phyloP scores from a whole-genome alignment of 2,888 invertebrate species.

The Entomobrya proxima region DNA sequence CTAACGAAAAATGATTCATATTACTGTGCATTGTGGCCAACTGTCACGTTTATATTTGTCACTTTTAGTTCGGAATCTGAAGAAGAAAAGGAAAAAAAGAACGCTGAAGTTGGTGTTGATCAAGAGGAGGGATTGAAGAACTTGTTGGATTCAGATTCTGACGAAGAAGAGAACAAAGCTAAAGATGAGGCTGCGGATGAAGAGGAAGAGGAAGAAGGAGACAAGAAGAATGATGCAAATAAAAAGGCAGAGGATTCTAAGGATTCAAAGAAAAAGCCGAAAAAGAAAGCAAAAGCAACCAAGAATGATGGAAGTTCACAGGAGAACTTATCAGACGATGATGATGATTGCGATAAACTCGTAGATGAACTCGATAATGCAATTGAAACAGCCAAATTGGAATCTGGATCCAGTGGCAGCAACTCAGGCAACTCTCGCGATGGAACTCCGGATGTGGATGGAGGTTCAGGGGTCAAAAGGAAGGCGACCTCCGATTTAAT shows the following conservation, averaged over 20 bases:
- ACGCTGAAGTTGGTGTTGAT: slow-evolving; percentile 91
- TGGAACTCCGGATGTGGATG: slow-evolving; percentile 77
- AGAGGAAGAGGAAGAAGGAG: slow-evolving; percentile 84
- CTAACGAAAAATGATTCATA: background rate
- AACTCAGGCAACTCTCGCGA: slow-evolving; percentile 76
- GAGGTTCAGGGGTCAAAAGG: slow-evolving; percentile 56
- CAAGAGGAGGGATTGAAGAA: slow-evolving; percentile 93
- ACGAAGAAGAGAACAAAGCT: slow-evolving; percentile 87
- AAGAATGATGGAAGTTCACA: slow-evolving; percentile 75
- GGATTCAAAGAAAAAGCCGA: slow-evolving; percentile 76
- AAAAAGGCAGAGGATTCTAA: slow-evolving; percentile 35
- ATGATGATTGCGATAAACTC: slow-evolving; percentile 48
- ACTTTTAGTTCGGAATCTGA: slow-evolving; percentile 76
- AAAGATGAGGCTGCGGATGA: slow-evolving; percentile 85
- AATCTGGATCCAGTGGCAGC: slow-evolving; percentile 78
- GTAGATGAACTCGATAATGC: slow-evolving; percentile 47
- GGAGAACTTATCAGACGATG: slow-evolving; percentile 65
- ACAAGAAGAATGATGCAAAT: slow-evolving; percentile 51
- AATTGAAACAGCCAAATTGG: slow-evolving; percentile 53
- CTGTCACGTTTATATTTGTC: background rate
- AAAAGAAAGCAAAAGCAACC: slow-evolving; percentile 76
- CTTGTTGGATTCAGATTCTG: slow-evolving; percentile 91
- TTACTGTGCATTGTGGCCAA: background rate
- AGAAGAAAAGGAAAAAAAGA: slow-evolving; percentile 82
- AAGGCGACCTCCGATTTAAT: slow-evolving; percentile 69